Conservation (phyloP, 2,888 invertebrate genomes). For the Aphrophora alni region DNA sequence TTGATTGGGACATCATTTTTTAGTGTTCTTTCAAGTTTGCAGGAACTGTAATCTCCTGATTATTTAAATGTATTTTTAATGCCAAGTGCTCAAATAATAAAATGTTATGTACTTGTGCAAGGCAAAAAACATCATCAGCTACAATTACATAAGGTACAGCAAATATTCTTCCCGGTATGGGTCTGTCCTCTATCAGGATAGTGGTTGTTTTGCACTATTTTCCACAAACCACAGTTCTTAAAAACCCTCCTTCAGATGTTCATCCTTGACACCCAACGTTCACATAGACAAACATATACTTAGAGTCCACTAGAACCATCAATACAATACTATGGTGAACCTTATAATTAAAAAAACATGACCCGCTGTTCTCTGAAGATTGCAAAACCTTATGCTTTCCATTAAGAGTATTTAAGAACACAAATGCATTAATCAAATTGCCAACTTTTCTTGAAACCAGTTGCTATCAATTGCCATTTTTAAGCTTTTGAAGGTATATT, state of each 20-base stretch:
- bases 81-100: too few relatives aligned
- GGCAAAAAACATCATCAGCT: too few relatives aligned
- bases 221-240: conserved; percentile 16
- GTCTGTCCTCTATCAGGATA: background rate
- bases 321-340: conserved; percentile 14
- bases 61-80: too few relatives aligned
- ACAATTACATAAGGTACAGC: too few relatives aligned
- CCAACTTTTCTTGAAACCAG: background rate
- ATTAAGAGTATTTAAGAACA: too few relatives aligned
- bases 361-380: background rate
- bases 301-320: conserved; percentile 13
- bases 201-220: background rate
- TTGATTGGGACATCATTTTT: too few relatives aligned
- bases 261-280: conserved; percentile 16
- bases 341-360: conserved; percentile 3
- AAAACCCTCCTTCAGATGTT: conserved; percentile 1
- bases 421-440: conserved; percentile 1
- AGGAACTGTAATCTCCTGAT: too few relatives aligned
- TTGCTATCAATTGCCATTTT: conserved; percentile 1
- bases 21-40: too few relatives aligned
- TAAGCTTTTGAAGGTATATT: background rate
- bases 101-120: conserved; percentile 23
- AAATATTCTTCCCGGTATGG: background rate
- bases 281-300: background rate
- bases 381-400: conserved; percentile 2